phyloP scores from a whole-genome alignment of 2,888 invertebrate genomes.

The Antitype chi region DNA sequence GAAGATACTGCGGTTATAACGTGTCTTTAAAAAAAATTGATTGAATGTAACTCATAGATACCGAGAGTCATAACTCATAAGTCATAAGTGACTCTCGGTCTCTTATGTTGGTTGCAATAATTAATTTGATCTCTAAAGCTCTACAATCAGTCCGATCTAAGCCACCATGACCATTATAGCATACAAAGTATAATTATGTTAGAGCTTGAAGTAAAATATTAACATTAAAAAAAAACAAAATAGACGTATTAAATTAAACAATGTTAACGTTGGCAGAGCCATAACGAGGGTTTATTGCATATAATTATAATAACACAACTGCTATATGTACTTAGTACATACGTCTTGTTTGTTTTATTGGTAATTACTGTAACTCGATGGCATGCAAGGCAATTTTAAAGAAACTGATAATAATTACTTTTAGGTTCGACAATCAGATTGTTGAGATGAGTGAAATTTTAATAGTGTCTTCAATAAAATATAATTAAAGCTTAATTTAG shows the following conservation, averaged over 20 bases:
- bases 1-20: conserved; percentile 6
- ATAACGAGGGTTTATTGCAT: not conserved
- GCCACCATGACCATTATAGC: too few relatives aligned
- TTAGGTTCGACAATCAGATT: conserved; percentile 1
- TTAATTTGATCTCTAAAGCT: not conserved
- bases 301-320: conserved; percentile 13
- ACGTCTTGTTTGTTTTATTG: conserved; percentile 29
- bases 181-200: not conserved
- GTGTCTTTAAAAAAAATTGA: not conserved
- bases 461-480: not conserved
- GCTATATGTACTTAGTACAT: conserved; percentile 20
- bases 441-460: not conserved
- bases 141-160: not conserved
- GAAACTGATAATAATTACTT: not conserved
- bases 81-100: too few relatives aligned
- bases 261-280: conserved; percentile 23
- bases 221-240: not conserved
- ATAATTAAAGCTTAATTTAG: too few relatives aligned
- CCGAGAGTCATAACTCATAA: too few relatives aligned
- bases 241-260: conserved; percentile 1
- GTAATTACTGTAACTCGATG: conserved; percentile 13
- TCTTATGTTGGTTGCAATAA: not conserved
- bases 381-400: conserved; percentile 4
- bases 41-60: not conserved
- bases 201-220: not conserved